Evolutionary conservation across 2,113 vertebrate genomes (phyloP), one percentile per base, ranked within the genome.

Genomic region (Lucifuga dentata): DNA sequence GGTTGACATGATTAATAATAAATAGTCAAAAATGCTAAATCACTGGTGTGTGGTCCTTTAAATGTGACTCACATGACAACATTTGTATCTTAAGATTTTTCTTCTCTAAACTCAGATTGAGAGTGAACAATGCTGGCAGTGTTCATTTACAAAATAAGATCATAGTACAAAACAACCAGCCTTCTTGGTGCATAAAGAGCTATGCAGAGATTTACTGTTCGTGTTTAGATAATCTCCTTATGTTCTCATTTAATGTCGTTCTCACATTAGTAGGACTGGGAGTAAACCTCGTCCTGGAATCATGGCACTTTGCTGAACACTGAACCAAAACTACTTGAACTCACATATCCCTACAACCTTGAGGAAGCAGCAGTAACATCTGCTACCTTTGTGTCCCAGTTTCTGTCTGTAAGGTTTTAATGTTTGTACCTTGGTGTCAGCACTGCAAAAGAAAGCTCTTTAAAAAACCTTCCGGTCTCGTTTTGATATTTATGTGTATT

Each of bases 211-310:
- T 86, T 80, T 81, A 78, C 55, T 8, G 39, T 73, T 41, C 29
- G 46, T 33, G 41, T 7, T 7, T 19, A 46, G 26, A 69, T 86
- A 87, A 88, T 86, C 83, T 68, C 29, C 81, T 86, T 81, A 86
- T 56, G 44, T 53, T 86, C 55, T 69, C 20, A 39, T 53, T 73
- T 53, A 23, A 35, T 52, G 15, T 41, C 15, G 53, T 53, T 52
- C 15, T 51, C 59, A 39, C 49, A 61, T 45, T 39, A 24, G 48
- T 39, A 13, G 11, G 36, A 17, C 41, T 33, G 36, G 33, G 58
- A 49, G 33, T 11, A n/a, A 56, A 53, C 57, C 16, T 63, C 38
- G 23, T 64, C 23, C 20, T 5, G 48, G 38, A 57, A 38, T 12
- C 23, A n/a, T 16, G 11, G 17, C 3, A n/a, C 17, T 53, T 16